Base-by-base conservation (phyloP, 2,888 invertebrate genomes). In the Bruchidius siliquastri region DNA sequence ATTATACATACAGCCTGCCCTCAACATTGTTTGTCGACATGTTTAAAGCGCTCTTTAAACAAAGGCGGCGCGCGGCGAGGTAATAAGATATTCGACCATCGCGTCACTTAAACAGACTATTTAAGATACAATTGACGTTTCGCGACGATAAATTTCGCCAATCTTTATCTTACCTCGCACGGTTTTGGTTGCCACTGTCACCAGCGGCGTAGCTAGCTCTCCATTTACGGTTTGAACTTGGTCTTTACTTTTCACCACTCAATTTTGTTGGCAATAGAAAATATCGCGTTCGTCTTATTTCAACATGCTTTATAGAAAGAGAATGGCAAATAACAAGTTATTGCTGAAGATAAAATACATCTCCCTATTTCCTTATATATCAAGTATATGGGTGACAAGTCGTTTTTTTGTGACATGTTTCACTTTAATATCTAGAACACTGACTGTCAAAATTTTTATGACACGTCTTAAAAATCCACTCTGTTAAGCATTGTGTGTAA, bases 231-330 rank as follows among this genome's bases (percentile, higher is more conserved):
- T 26, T 8, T 26, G 8, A 26, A 26, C 2, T 4, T 73, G n/a
- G n/a, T n/a, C n/a, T n/a, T 71, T 69, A 75, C 75, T 73, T 76
- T 75, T 73, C 74, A 73, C 74, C 71, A 26, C 26, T n/a, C 26
- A 8, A 26, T 26, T 26, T 26, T 26, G 26, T 26, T 26, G 8
- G 26, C 8, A 26, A 26, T 26, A 26, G n/a, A n/a, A n/a, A n/a
- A n/a, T n/a, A n/a, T n/a, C n/a, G n/a, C n/a, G n/a, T n/a, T n/a
- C n/a, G n/a, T n/a, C n/a, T n/a, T n/a, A n/a, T n/a, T n/a, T n/a
- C n/a, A n/a, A n/a, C n/a, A n/a, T n/a, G n/a, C n/a, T n/a, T n/a
- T n/a, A n/a, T n/a, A n/a, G n/a, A n/a, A n/a, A n/a, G n/a, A n/a
- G n/a, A n/a, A n/a, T n/a, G n/a, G n/a, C n/a, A n/a, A n/a, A n/a